These are phyloP conservation scores for Rhinolophus ferrumequinum DNA, from an alignment of 2,113 vertebrate genomes.

Conservation along the genomic window DNA sequence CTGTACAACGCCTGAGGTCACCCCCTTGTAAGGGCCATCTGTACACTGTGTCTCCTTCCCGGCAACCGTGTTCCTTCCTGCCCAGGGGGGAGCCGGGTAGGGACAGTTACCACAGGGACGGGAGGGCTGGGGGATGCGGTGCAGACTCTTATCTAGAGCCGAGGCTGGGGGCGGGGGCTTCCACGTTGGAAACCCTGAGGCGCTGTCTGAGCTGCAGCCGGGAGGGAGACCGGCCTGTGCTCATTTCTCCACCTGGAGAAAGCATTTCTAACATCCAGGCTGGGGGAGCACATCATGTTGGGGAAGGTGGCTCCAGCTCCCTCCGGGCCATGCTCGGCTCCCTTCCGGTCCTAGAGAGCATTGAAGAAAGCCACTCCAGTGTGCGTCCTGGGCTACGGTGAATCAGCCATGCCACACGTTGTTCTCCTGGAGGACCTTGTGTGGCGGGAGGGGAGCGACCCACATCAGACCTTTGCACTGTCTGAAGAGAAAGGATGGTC, in stretches of 20 bases:
- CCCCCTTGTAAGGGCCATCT: background rate
- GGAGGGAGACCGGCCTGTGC: background rate
- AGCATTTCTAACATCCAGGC: background rate
- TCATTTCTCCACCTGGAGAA: background rate
- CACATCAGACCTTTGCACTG: background rate
- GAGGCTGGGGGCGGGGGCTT: background rate
- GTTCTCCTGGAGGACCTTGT: background rate
- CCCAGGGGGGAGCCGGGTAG: constrained; percentile 71
- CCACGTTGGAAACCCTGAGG: background rate
- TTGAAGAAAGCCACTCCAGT: background rate
- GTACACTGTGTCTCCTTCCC: background rate
- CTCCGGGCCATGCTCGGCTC: background rate
- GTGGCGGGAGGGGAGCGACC: background rate
- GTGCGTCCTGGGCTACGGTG: background rate
- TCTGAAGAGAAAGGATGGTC: background rate
- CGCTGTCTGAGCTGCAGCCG: background rate
- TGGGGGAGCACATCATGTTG: background rate
- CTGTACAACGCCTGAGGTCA: background rate
- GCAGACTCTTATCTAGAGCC: constrained; percentile 68
- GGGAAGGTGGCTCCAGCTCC: background rate
- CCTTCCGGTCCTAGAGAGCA: background rate
- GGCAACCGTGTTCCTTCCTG: constrained; percentile 57
- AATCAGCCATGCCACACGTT: background rate
- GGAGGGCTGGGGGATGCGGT: constrained; percentile 59
- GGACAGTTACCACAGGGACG: constrained; percentile 52